Conservation (phyloP, 2,888 invertebrate species). For the Acanthococcus lagerstroemiae region DNA sequence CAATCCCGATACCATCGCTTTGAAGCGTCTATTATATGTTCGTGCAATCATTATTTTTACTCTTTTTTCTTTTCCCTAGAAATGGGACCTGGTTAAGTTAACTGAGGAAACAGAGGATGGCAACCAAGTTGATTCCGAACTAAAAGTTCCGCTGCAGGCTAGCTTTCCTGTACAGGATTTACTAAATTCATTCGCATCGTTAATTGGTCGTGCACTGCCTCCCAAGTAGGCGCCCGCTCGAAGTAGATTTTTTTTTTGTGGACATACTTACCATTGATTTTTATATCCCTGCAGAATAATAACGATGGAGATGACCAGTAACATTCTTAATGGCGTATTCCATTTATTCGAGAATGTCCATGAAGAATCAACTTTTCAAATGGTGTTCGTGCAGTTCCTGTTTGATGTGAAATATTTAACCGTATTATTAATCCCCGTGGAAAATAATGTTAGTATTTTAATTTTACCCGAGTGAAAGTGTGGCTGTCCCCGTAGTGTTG, state of each 20-base stretch:
- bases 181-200: conserved; percentile 3
- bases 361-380: background rate
- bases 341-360: background rate
- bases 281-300: conserved; percentile 5
- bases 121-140: conserved; percentile 4
- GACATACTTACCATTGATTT: background rate
- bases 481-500: too few species aligned
- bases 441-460: conserved; percentile 9
- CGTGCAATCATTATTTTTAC: background rate
- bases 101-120: conserved; percentile 13
- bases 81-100: conserved; percentile 19
- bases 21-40: background rate
- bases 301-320: conserved; percentile 6
- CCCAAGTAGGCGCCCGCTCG: conserved; percentile 1
- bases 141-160: conserved; percentile 16
- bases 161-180: conserved; percentile 19
- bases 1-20: too few species aligned
- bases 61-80: background rate
- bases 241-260: background rate
- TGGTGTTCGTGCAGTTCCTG: conserved; percentile 9
- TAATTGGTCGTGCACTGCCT: conserved; percentile 8
- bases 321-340: background rate
- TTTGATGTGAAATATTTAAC: conserved; percentile 23
- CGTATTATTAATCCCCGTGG: conserved; percentile 11
- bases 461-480: too few species aligned